phyloP scores from a whole-genome alignment of 2,888 invertebrate genomes.

The Lissonota sp. region DNA sequence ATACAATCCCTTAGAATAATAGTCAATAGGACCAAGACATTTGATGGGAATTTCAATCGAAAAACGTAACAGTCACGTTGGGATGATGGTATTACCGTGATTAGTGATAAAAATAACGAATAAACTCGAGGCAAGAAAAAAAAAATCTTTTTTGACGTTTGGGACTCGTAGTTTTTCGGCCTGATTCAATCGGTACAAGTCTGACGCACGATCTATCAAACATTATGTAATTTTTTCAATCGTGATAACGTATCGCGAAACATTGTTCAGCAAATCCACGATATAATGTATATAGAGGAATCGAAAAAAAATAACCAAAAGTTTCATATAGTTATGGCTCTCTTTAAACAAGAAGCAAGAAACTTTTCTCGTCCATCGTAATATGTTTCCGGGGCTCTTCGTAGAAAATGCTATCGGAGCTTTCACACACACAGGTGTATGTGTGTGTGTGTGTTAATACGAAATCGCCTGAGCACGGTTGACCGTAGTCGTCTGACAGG shows the following conservation, averaged over 20 bases:
- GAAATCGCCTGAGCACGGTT: slow-evolving; percentile 8
- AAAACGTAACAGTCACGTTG: not conserved
- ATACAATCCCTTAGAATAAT: too few species aligned
- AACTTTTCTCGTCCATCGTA: slow-evolving; percentile 4
- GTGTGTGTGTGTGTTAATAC: not conserved
- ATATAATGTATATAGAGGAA: too few species aligned
- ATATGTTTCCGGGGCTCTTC: not conserved
- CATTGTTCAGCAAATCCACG: too few species aligned
- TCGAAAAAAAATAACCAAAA: too few species aligned
- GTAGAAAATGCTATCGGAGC: not conserved
- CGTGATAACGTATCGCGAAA: too few species aligned
- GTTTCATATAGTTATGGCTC: too few species aligned
- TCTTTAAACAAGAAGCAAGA: not conserved
- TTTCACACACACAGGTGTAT: not conserved
- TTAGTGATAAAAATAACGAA: not conserved
- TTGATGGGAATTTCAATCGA: not conserved
- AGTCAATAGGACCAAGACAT: too few species aligned
- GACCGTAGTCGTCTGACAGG: slow-evolving; percentile 34
- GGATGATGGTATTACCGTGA: not conserved
- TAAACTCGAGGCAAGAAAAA: not conserved
- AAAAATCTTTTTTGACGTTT: too few species aligned
- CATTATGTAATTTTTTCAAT: slow-evolving; percentile 56
- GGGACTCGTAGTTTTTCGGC: slow-evolving; percentile 4
- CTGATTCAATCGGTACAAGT: slow-evolving; percentile 40
- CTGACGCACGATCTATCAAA: slow-evolving; percentile 55